A percentile compares a stretch with the other conserved stretches of the same genome.
These are phyloP conservation scores for Tupaia tana DNA, from an alignment of 2,113 vertebrate genomes.

Conservation along the genomic window DNA sequence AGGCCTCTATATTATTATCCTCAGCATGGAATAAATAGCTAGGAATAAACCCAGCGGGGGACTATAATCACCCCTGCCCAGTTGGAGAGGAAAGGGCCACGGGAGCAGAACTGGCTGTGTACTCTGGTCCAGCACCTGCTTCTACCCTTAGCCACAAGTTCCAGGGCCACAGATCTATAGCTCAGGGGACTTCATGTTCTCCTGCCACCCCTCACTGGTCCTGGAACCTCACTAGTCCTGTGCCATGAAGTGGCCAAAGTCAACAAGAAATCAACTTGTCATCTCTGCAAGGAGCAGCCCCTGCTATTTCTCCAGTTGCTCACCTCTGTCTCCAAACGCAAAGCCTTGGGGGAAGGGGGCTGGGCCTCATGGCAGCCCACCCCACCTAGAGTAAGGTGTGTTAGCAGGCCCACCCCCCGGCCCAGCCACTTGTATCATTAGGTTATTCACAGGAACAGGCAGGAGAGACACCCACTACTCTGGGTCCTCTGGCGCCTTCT, in stretches of 20 bases:
- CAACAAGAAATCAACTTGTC: neutral
- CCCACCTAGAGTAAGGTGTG: neutral
- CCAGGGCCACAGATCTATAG: neutral
- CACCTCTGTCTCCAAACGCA: constrained; percentile 13
- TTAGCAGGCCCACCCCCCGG: neutral
- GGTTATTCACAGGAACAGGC: neutral
- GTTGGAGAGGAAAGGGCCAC: neutral
- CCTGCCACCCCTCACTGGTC: neutral
- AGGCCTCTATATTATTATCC: neutral
- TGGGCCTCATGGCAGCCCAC: neutral
- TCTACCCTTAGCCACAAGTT: neutral
- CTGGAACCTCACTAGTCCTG: neutral
- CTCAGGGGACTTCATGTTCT: neutral
- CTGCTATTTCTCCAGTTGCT: neutral
- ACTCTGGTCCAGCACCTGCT: neutral
- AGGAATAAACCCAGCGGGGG: neutral
- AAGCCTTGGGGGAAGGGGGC: neutral
- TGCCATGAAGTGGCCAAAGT: neutral
- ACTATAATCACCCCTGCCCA: neutral
- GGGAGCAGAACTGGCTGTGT: neutral
- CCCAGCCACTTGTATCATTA: neutral
- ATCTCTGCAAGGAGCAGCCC: neutral
- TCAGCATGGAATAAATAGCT: constrained; percentile 20
- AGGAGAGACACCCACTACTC: neutral
- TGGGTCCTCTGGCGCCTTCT: neutral